Percentiles rank a stretch among this genome's conserved stretches.
Conservation (phyloP, 2,888 invertebrate genomes). For the Acleris sparsana region DNA sequence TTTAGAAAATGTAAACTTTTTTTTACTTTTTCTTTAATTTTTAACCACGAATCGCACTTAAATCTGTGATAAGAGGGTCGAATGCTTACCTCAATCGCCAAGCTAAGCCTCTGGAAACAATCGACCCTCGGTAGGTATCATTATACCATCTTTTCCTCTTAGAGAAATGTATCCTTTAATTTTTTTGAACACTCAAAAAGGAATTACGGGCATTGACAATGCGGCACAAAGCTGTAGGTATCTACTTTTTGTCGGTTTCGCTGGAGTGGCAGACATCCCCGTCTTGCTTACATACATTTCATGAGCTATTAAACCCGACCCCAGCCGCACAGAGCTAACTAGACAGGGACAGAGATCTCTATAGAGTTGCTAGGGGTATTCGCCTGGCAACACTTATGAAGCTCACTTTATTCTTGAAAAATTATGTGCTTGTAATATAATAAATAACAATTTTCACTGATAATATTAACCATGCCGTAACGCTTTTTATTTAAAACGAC, state of each 20-base stretch:
- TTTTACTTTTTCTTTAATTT: background rate
- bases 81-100: slow-evolving; percentile 8
- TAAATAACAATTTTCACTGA: too few species aligned
- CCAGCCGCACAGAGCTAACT: slow-evolving; percentile 51
- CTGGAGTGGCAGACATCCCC: slow-evolving; percentile 66
- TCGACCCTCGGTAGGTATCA: slow-evolving; percentile 21
- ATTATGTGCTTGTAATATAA: too few species aligned
- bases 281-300: slow-evolving; percentile 81
- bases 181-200: slow-evolving; percentile 62
- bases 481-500: too few species aligned
- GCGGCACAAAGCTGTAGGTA: slow-evolving; percentile 59
- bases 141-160: slow-evolving; percentile 46
- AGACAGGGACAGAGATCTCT: slow-evolving; percentile 37
- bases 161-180: slow-evolving; percentile 59
- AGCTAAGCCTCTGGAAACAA: slow-evolving; percentile 13
- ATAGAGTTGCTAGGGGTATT: slow-evolving; percentile 48
- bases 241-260: slow-evolving; percentile 60
- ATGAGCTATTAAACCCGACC: slow-evolving; percentile 81
- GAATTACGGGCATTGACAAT: slow-evolving; percentile 70
- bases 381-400: background rate
- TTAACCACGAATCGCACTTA: background rate
- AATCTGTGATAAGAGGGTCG: slow-evolving; percentile 2
- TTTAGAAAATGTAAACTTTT: too few species aligned
- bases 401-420: too few species aligned
- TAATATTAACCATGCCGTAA: too few species aligned